Evolutionary conservation across 2,113 vertebrate genomes (phyloP).

Genomic region (Lipophrys pholis): DNA sequence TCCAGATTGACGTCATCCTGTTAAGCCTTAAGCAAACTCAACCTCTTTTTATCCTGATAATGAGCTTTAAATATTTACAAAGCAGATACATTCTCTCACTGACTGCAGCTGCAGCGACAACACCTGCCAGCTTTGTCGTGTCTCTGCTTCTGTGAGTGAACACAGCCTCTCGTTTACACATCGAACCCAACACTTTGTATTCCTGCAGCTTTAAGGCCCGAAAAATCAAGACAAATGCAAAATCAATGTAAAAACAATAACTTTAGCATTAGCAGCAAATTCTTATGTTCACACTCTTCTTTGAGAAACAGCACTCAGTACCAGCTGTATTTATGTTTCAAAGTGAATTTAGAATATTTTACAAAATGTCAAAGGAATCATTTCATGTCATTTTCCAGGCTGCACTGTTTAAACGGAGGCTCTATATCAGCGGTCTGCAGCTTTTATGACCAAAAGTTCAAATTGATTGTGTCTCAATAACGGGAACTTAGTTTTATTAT

Average conservation of each 20-base stretch:
- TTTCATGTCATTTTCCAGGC: too few relatives aligned
- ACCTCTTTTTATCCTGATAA: not conserved
- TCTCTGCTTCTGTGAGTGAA: not conserved
- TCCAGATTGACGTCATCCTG: not conserved
- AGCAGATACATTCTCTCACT: not conserved
- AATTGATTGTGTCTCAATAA: too few relatives aligned
- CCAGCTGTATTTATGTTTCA: not conserved
- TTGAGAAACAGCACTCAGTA: not conserved
- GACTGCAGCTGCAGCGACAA: not conserved
- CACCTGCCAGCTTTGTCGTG: not conserved
- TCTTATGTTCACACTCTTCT: not conserved
- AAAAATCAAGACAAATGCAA: not conserved
- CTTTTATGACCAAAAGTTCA: too few relatives aligned
- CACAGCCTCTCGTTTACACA: conserved; percentile 18
- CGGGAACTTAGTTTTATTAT: too few relatives aligned
- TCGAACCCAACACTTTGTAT: not conserved
- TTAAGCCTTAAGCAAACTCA: not conserved
- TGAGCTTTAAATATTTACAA: not conserved
- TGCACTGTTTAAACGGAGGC: too few relatives aligned
- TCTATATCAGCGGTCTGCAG: too few relatives aligned
- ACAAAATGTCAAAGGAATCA: too few relatives aligned
- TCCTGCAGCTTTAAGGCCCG: not conserved
- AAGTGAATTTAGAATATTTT: too few relatives aligned
- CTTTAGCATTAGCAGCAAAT: not conserved
- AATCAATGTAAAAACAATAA: not conserved